Conservation (phyloP, 1,140 invertebrate genomes). For the Elymnias hypermnestra region DNA sequence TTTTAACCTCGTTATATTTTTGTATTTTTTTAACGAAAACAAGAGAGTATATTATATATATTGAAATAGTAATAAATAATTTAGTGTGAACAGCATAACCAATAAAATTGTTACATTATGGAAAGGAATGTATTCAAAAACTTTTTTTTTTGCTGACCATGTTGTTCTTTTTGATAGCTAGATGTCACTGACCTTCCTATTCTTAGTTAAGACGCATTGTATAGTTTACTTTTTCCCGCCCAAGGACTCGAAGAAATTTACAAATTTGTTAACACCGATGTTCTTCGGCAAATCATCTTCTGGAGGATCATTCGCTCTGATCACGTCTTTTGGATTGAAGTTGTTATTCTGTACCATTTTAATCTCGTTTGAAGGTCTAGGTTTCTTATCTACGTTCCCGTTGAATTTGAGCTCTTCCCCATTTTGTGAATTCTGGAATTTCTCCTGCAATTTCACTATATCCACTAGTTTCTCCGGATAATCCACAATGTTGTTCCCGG, state of each 20-base stretch:
- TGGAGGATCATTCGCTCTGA: conserved; percentile 63
- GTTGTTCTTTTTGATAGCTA: too few relatives aligned
- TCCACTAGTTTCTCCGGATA: conserved; percentile 14
- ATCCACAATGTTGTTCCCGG: conserved; percentile 2
- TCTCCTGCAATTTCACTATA: conserved; percentile 22
- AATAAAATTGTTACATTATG: too few relatives aligned
- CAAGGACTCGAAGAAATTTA: conserved; percentile 68
- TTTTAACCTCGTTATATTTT: too few relatives aligned
- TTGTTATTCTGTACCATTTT: conserved; percentile 57
- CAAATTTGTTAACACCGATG: conserved; percentile 68
- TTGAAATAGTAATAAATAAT: too few relatives aligned
- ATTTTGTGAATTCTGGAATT: conserved; percentile 20
- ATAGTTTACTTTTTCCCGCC: conserved; percentile 58
- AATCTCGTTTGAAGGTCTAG: conserved; percentile 58
- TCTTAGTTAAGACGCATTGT: background rate
- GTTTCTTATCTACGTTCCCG: conserved; percentile 34
- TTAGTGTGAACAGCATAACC: too few relatives aligned
- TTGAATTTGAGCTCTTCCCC: conserved; percentile 32
- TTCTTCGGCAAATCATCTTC: conserved; percentile 70
- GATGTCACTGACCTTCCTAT: too few relatives aligned
- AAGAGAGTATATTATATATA: too few relatives aligned
- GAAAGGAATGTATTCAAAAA: too few relatives aligned
- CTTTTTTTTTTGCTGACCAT: too few relatives aligned
- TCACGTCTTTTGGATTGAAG: conserved; percentile 54
- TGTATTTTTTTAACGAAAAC: too few relatives aligned